Conservation (phyloP, 1,140 invertebrate genomes). For the Drosophila simulans region DNA sequence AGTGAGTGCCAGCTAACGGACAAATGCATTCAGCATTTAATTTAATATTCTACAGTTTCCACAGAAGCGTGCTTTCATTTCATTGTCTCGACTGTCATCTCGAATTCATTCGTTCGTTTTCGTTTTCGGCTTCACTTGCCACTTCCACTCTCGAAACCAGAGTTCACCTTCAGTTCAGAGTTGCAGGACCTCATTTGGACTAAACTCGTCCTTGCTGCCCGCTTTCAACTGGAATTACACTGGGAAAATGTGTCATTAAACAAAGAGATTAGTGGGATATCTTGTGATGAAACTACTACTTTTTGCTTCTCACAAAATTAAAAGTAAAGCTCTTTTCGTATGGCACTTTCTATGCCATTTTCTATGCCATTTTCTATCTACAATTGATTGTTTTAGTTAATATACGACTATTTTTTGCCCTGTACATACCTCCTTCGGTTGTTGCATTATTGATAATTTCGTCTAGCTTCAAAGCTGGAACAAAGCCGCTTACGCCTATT, state of each 20-base stretch:
- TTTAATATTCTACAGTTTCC: slow-evolving; percentile 20
- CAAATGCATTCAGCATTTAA: slow-evolving; percentile 20
- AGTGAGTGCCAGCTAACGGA: neutral
- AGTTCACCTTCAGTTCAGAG: neutral
- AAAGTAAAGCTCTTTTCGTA: neutral
- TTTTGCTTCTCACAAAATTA: neutral
- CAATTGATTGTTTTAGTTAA: neutral
- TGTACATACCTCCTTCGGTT: neutral
- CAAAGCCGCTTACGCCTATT: slow-evolving; percentile 48
- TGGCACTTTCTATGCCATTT: no score
- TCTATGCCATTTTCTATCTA: no score
- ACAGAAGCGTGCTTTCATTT: slow-evolving; percentile 11
- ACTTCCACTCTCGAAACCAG: slow-evolving; percentile 6
- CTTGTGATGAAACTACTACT: no score
- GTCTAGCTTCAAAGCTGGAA: slow-evolving; percentile 18
- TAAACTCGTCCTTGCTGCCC: slow-evolving; percentile 3
- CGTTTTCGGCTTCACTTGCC: neutral
- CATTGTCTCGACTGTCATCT: slow-evolving; percentile 13
- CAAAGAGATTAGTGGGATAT: no score
- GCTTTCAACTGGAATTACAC: neutral
- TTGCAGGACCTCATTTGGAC: neutral
- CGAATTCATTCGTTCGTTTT: slow-evolving; percentile 18
- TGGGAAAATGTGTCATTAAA: neutral
- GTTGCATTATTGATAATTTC: slow-evolving; percentile 48
- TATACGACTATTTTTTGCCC: neutral